phyloP scores from a whole-genome alignment of 1,140 invertebrate species.

The Lethrus apterus region DNA sequence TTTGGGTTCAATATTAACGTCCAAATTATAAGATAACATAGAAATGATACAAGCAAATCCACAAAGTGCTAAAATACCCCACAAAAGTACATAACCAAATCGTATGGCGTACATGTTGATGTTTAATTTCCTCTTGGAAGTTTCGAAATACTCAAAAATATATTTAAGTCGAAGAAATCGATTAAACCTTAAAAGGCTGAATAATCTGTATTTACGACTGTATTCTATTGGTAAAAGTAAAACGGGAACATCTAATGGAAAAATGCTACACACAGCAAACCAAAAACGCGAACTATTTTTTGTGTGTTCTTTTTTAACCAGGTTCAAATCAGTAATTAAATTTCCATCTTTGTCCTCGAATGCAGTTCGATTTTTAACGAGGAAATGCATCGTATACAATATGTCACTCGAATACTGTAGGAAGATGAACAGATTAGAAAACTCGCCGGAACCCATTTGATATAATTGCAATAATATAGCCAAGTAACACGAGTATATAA shows the following conservation, averaged over 20 bases:
- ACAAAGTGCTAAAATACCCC: no score
- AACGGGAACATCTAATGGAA: constrained; percentile 5
- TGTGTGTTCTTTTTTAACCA: constrained; percentile 1
- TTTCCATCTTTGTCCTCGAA: constrained; percentile 8
- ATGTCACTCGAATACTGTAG: constrained; percentile 5
- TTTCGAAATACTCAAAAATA: neutral
- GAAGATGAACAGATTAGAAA: neutral
- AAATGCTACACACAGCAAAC: constrained; percentile 1
- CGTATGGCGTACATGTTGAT: neutral
- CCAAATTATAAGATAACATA: neutral
- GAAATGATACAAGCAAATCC: neutral
- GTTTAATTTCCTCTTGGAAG: constrained; percentile 5
- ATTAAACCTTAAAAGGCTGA: neutral
- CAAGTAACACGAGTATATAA: constrained; percentile 4
- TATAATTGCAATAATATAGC: constrained; percentile 4
- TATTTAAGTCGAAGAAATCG: constrained; percentile 2
- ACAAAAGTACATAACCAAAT: neutral
- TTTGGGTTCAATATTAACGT: neutral
- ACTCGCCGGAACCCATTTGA: constrained; percentile 1
- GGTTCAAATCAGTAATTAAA: constrained; percentile 2
- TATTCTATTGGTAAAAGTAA: neutral
- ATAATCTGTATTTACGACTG: neutral
- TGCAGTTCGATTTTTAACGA: constrained; percentile 3
- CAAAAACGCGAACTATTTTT: neutral
- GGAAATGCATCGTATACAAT: neutral